Conservation (phyloP, 2,888 invertebrate species). For the Uloborus plumipes region DNA sequence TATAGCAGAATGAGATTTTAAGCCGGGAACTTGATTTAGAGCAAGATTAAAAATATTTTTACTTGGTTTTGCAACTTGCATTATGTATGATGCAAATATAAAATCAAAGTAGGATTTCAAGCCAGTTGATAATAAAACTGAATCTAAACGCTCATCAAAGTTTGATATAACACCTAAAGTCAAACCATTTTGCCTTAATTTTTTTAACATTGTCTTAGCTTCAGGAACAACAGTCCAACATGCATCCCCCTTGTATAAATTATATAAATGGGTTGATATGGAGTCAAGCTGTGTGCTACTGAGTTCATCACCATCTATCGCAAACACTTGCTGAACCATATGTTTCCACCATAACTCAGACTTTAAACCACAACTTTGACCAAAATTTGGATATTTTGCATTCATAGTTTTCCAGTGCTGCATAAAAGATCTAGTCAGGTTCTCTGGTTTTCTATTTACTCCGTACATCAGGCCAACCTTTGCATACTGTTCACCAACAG, state of each 20-base stretch:
- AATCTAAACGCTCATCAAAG: conserved; percentile 84
- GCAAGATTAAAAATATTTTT: conserved; percentile 80
- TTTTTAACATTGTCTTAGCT: conserved; percentile 77
- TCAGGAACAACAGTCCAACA: conserved; percentile 83
- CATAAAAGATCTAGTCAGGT: conserved; percentile 75
- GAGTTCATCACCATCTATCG: conserved; percentile 69
- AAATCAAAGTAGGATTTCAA: conserved; percentile 84
- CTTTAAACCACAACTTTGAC: conserved; percentile 80
- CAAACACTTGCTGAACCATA: conserved; percentile 79
- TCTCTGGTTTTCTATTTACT: conserved; percentile 75
- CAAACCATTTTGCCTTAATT: conserved; percentile 72
- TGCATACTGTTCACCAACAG: conserved; percentile 83
- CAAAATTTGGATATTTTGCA: conserved; percentile 84
- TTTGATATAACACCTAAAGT: conserved; percentile 86
- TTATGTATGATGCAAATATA: conserved; percentile 83
- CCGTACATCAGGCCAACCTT: conserved; percentile 81
- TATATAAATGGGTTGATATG: conserved; percentile 70
- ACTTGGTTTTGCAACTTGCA: conserved; percentile 83
- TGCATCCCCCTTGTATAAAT: conserved; percentile 78
- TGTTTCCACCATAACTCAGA: conserved; percentile 84
- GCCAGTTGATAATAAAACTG: conserved; percentile 78
- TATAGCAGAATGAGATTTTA: conserved; percentile 77
- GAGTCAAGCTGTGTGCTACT: conserved; percentile 66
- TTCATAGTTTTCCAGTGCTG: conserved; percentile 78
- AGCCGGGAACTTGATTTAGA: conserved; percentile 73